A percentile compares a stretch with the other conserved stretches of the same genome.
Conservation (phyloP, 1,140 invertebrate species). For the Zaprionus gabonicus region DNA sequence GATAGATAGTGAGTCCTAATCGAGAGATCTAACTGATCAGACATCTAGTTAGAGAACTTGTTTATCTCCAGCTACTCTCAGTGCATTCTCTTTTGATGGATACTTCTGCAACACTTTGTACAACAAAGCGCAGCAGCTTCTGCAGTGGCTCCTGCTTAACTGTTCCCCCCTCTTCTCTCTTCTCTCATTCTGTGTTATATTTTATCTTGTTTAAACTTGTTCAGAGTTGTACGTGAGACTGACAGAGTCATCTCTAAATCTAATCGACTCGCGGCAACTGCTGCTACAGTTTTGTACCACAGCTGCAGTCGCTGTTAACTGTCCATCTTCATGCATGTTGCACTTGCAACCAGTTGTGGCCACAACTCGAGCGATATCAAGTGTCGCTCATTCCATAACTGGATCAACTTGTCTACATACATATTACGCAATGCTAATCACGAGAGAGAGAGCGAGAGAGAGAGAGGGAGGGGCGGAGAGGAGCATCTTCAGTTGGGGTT, state of each 20-base stretch:
- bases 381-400: slow-evolving; percentile 38
- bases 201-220: slow-evolving; percentile 1
- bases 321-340: slow-evolving; percentile 1
- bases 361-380: slow-evolving; percentile 7
- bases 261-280: slow-evolving; percentile 5
- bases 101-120: background rate
- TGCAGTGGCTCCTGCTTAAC: background rate
- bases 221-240: background rate
- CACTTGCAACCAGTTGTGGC: slow-evolving; percentile 23
- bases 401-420: slow-evolving; percentile 39
- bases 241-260: slow-evolving; percentile 12
- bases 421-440: slow-evolving; percentile 32
- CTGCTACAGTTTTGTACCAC: slow-evolving; percentile 6
- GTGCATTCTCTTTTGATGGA: background rate
- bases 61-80: background rate
- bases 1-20: background rate
- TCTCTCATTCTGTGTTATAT: background rate
- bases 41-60: background rate
- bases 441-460: background rate
- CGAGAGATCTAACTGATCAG: background rate
- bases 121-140: background rate
- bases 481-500: background rate
- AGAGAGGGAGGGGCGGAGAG: background rate
- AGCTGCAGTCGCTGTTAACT: slow-evolving; percentile 3
- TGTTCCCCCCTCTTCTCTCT: background rate